phyloP scores from a whole-genome alignment of 2,888 invertebrate genomes.

The Melinaea menophilus region DNA sequence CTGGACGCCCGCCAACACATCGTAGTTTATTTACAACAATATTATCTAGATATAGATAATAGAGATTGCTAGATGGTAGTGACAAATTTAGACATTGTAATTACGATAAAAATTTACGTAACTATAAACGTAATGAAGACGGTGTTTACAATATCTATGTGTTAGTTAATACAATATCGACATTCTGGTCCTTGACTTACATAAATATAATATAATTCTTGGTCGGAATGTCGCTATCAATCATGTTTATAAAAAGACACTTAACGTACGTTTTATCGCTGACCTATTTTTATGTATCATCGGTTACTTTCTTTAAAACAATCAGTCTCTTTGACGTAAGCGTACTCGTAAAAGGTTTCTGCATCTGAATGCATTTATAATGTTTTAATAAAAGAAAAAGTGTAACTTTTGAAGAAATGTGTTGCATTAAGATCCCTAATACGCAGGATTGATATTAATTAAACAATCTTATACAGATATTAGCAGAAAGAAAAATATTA shows the following conservation, averaged over 20 bases:
- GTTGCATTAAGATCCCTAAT: too few species aligned
- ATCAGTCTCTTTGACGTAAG: slow-evolving; percentile 21
- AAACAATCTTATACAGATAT: too few species aligned
- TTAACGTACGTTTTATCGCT: slow-evolving; percentile 19
- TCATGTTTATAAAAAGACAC: slow-evolving; percentile 19
- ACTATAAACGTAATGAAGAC: too few species aligned
- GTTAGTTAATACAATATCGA: not conserved
- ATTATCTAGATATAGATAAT: not conserved
- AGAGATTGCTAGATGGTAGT: not conserved
- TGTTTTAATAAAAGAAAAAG: not conserved
- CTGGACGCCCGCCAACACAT: slow-evolving; percentile 45
- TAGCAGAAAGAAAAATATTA: too few species aligned
- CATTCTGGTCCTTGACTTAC: slow-evolving; percentile 11
- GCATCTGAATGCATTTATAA: slow-evolving; percentile 14
- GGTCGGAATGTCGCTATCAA: slow-evolving; percentile 7
- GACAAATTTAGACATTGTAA: not conserved
- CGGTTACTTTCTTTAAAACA: slow-evolving; percentile 18
- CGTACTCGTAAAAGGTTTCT: slow-evolving; percentile 20
- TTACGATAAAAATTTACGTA: too few species aligned
- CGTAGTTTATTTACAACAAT: slow-evolving; percentile 24
- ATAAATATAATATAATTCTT: slow-evolving; percentile 7
- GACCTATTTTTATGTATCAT: slow-evolving; percentile 17
- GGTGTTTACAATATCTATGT: too few species aligned
- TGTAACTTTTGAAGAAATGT: not conserved
- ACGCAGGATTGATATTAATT: too few species aligned